Conservation (phyloP, 1,140 invertebrate genomes). For the Atta cephalotes region DNA sequence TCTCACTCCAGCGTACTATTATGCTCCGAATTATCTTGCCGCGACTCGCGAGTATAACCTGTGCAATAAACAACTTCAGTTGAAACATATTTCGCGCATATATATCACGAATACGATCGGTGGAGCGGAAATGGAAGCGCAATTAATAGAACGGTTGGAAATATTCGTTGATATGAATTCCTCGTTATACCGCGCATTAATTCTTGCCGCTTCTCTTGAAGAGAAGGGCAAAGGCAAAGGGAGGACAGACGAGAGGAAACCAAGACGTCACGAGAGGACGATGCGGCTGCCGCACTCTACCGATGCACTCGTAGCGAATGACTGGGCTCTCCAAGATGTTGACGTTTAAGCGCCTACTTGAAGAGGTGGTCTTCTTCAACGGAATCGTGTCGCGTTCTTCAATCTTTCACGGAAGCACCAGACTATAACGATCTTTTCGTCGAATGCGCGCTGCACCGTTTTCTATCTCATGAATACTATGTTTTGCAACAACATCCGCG, state of each 20-base stretch:
- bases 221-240: background rate
- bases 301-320: conserved; percentile 43
- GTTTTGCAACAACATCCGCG: background rate
- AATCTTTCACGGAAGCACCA: conserved; percentile 50
- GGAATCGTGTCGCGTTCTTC: conserved; percentile 52
- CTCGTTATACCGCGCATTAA: conserved; percentile 69
- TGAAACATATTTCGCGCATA: conserved; percentile 26
- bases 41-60: background rate
- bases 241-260: conserved; percentile 30
- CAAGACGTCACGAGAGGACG: conserved; percentile 55
- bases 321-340: conserved; percentile 56
- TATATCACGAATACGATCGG: conserved; percentile 32
- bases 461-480: background rate
- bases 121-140: conserved; percentile 36
- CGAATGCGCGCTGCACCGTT: background rate
- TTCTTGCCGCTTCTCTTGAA: conserved; percentile 64
- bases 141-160: conserved; percentile 70
- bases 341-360: conserved; percentile 47
- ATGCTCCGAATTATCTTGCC: conserved; percentile 20
- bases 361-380: conserved; percentile 59
- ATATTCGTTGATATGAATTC: conserved; percentile 72
- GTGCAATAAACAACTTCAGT: conserved; percentile 17
- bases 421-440: conserved; percentile 53
- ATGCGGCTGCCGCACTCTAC: conserved; percentile 49
- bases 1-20: background rate